phyloP scores from a whole-genome alignment of 2,797 vertebrate genomes.

The Brachyrhaphis roseni region DNA sequence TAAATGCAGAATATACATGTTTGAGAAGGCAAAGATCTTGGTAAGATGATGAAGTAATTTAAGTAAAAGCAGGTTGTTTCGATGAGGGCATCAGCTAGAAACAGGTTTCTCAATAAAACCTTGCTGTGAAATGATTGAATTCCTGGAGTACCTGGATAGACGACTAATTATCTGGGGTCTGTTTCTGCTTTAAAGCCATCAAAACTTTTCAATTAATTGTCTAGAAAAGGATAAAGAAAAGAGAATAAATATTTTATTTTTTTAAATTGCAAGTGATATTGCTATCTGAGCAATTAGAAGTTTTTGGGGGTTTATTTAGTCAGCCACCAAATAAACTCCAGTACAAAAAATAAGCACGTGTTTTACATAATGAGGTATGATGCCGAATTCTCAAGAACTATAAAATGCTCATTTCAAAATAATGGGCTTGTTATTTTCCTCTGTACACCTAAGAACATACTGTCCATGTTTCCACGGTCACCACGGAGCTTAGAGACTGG shows the following conservation, averaged over 20 bases:
- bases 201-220: neutral
- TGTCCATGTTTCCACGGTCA: constrained; percentile 74
- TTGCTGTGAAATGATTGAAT: neutral
- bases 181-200: neutral
- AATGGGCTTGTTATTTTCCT: constrained; percentile 5
- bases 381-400: neutral
- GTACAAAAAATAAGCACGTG: neutral
- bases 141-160: neutral
- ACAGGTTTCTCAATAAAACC: neutral
- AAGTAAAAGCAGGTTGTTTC: neutral
- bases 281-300: neutral
- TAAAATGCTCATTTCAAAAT: constrained; percentile 11
- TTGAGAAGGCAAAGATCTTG: neutral
- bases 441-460: constrained; percentile 40
- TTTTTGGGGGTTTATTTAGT: neutral
- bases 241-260: neutral
- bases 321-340: neutral
- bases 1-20: neutral
- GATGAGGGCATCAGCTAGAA: neutral
- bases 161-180: neutral
- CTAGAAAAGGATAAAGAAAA: neutral
- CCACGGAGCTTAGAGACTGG: constrained; percentile 63
- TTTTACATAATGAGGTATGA: neutral
- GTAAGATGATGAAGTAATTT: neutral
- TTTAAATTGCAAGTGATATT: neutral